Evolutionary conservation across 2,797 vertebrate genomes (phyloP).

Genomic region (Coreius guichenoti): DNA sequence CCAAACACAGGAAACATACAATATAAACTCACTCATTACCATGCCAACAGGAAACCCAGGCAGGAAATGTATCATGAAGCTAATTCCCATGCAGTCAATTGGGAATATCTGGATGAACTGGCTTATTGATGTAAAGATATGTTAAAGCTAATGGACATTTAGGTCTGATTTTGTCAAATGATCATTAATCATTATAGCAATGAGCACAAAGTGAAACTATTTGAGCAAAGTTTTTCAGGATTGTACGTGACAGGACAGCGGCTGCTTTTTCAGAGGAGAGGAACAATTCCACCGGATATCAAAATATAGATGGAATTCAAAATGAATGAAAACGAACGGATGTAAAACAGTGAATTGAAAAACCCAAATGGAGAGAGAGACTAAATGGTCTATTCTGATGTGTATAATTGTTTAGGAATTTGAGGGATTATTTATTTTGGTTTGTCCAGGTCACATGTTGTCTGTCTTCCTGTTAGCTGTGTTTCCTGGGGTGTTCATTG

Average conservation of each 20-base stretch:
- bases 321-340: constrained; percentile 20
- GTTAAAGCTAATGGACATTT: not conserved
- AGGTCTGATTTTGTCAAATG: not conserved
- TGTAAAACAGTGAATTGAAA: constrained; percentile 21
- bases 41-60: constrained; percentile 5
- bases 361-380: constrained; percentile 2
- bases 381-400: constrained; percentile 9
- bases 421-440: constrained; percentile 20
- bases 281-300: constrained; percentile 14
- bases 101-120: not conserved
- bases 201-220: not conserved
- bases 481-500: constrained; percentile 26
- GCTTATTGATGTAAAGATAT: not conserved
- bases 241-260: not conserved
- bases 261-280: not conserved
- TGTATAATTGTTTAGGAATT: constrained; percentile 20
- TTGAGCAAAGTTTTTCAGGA: not conserved
- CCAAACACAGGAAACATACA: constrained; percentile 37
- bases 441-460: constrained; percentile 23
- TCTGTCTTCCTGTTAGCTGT: constrained; percentile 26
- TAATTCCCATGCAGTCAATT: not conserved
- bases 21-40: constrained; percentile 31
- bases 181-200: not conserved
- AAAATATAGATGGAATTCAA: constrained; percentile 11
- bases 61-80: constrained; percentile 40